phyloP scores from a whole-genome alignment of 2,797 vertebrate species.

The Peromyscus eremicus region DNA sequence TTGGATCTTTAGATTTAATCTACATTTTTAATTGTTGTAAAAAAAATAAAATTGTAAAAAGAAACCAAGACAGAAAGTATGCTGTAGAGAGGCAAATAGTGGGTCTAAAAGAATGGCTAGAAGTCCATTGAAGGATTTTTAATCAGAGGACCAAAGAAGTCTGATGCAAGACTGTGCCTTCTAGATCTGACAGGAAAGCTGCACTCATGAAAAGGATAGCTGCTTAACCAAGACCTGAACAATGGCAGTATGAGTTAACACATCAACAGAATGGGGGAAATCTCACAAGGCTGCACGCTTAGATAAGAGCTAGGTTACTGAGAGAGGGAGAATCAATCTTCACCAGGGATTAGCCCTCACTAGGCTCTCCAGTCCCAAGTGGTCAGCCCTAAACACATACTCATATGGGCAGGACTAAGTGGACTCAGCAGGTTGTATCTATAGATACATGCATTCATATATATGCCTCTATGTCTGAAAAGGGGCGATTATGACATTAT shows the following conservation, averaged over 20 bases:
- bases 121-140: neutral
- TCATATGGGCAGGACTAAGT: neutral
- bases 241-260: neutral
- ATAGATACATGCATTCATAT: neutral
- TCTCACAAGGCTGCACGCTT: neutral
- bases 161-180: neutral
- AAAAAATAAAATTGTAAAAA: neutral
- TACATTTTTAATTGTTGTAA: neutral
- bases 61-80: accelerated
- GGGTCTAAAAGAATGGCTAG: neutral
- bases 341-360: neutral
- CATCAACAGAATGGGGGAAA: neutral
- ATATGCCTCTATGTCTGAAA: neutral
- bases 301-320: neutral
- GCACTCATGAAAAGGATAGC: neutral
- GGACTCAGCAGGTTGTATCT: neutral
- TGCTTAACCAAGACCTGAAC: neutral
- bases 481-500: neutral
- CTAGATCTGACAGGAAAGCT: neutral
- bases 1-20: neutral
- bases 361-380: neutral
- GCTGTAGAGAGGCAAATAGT: neutral
- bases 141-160: neutral
- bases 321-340: neutral
- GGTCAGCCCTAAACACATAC: neutral